Evolutionary conservation across 37 sponge, comb jelly and placozoan genomes (phyloP).

Genomic region (Axinella damicornis): DNA sequence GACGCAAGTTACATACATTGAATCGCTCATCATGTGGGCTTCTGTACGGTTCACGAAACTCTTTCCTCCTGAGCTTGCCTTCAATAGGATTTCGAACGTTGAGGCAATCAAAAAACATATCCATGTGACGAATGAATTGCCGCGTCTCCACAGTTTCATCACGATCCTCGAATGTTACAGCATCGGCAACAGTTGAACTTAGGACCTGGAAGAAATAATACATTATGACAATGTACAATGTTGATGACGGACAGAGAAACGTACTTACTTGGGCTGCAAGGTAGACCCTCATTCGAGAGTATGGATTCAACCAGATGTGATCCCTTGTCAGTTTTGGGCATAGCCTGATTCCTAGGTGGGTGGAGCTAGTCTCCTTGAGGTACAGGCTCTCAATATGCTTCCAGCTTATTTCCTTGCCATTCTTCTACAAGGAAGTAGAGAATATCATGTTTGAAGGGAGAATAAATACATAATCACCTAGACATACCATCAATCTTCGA

Average conservation of each 20-base stretch:
- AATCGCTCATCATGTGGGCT: conserved; percentile 1
- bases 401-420: neutral
- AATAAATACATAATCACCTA: neutral
- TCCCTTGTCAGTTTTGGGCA: neutral
- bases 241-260: neutral
- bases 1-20: neutral
- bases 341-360: neutral
- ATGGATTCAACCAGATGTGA: neutral
- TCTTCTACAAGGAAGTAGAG: neutral
- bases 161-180: neutral
- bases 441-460: neutral
- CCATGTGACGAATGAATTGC: too few relatives aligned
- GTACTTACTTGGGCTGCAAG: neutral
- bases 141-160: neutral
- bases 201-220: too few relatives aligned
- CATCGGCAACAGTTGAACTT: neutral
- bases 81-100: neutral
- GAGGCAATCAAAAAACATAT: neutral
- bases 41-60: neutral
- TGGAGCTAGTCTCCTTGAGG: neutral
- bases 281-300: neutral
- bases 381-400: neutral
- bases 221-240: too few relatives aligned
- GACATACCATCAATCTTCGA: neutral
- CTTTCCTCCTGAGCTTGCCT: neutral